phyloP scores from a whole-genome alignment of 2,888 invertebrate genomes.

The Synergus itoensis region DNA sequence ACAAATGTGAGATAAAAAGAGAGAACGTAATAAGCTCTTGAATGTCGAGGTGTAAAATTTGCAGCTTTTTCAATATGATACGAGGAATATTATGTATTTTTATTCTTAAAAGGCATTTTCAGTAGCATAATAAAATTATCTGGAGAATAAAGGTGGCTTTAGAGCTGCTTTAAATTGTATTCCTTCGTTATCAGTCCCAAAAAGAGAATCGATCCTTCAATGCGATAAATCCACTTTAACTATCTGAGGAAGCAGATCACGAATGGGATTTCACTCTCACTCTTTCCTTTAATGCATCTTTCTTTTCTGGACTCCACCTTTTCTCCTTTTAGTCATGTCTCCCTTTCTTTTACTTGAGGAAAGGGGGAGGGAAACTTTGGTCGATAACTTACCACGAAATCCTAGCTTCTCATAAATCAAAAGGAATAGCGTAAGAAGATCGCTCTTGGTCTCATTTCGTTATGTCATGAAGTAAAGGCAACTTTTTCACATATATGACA shows the following conservation, averaged over 20 bases:
- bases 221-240: constrained; percentile 59
- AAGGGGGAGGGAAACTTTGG: constrained; percentile 48
- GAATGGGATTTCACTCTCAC: constrained; percentile 50
- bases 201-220: constrained; percentile 37
- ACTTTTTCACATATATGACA: constrained; percentile 41
- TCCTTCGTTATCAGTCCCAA: not conserved
- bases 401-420: constrained; percentile 59
- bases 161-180: not conserved
- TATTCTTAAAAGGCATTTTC: not conserved
- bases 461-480: constrained; percentile 42
- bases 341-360: constrained; percentile 1
- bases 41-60: not conserved
- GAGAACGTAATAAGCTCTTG: not conserved
- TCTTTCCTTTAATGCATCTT: constrained; percentile 29
- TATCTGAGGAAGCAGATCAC: constrained; percentile 53
- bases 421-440: constrained; percentile 47
- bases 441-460: constrained; percentile 45
- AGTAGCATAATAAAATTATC: not conserved
- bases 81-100: not conserved
- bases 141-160: not conserved
- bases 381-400: constrained; percentile 56
- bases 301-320: not conserved
- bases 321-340: not conserved
- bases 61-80: not conserved
- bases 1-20: not conserved